Evolutionary conservation across 2,113 vertebrate genomes (phyloP), one percentile per base, ranked within the genome.

Genomic region (Amazona guildingii): DNA sequence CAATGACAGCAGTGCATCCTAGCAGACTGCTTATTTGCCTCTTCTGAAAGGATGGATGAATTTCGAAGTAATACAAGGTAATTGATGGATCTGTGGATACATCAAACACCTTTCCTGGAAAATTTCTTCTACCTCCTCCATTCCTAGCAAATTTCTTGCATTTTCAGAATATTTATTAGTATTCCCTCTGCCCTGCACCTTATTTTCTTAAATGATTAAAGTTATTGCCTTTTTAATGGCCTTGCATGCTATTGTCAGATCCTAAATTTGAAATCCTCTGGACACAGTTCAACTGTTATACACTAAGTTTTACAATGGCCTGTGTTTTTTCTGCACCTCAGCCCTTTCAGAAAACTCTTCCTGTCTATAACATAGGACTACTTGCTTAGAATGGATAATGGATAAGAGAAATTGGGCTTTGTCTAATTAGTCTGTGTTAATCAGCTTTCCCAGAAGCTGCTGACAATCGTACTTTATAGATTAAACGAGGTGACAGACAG

Each of bases 371-470:
- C 11, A 84, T 68, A 86, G 10, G 82, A 88, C 82, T 79, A 54
- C 49, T 82, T 75, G 31, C 51, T 91, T 86, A 78, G 37, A 90
- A 51, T 46, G 57, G 54, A 70, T 54, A 77, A 57, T 51, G 49
- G 43, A 24, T 76, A 74, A 80, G 52, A 91, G 62, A 97, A 91
- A 88, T 10, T 66, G 17, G 70, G 9, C 44, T 94, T 90, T 86
- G 49, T 73, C 73, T 66, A 75, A 82, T 54, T 95, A 92, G 90
- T 94, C 89, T 61, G 17, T 77, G 88, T 94, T 95, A 95, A 95
- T 89, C 85, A 44, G 85, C 95, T 96, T 95, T 95, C 35, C 46
- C 29, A 90, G 79, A 80, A 83, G 41, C n/a, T 83, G 79, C 87
- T 92, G 87, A 94, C 67, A 64, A 70, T 48, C 64, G 29, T 23